Conservation (phyloP, 2,888 invertebrate genomes). For the Yponomeuta plumbellus region DNA sequence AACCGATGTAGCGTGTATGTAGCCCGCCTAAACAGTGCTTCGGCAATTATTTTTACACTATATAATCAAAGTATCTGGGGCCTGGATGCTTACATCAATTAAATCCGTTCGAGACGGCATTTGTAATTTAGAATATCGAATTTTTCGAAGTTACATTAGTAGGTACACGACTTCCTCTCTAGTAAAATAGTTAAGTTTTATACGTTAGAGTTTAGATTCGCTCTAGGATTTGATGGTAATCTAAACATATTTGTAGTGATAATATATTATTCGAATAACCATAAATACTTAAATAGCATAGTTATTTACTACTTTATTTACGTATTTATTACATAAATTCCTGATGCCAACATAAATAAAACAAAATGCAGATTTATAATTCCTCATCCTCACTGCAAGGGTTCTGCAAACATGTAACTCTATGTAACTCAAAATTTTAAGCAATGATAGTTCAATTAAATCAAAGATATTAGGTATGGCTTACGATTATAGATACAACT, state of each 20-base stretch:
- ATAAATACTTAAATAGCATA: background rate
- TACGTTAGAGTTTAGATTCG: constrained; percentile 11
- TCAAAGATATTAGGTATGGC: background rate
- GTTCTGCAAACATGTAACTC: background rate
- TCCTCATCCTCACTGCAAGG: background rate
- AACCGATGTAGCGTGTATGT: too few species aligned
- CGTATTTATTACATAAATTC: background rate
- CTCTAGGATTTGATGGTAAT: constrained; percentile 10
- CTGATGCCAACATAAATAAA: background rate
- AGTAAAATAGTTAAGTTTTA: constrained; percentile 8
- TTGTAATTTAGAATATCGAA: background rate
- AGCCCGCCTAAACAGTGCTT: too few species aligned
- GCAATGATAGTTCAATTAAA: background rate
- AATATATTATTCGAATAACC: background rate
- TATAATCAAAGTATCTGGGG: too few species aligned
- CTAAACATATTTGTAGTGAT: background rate
- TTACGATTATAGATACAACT: background rate
- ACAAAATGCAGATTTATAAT: background rate
- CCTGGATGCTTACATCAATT: too few species aligned
- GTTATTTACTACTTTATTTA: too few species aligned
- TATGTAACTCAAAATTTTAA: background rate
- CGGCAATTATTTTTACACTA: too few species aligned
- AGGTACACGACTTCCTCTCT: background rate
- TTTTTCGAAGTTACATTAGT: background rate
- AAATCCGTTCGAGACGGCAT: background rate